Conservation (phyloP, 2,797 vertebrate genomes). For the Scarus forsteni region DNA sequence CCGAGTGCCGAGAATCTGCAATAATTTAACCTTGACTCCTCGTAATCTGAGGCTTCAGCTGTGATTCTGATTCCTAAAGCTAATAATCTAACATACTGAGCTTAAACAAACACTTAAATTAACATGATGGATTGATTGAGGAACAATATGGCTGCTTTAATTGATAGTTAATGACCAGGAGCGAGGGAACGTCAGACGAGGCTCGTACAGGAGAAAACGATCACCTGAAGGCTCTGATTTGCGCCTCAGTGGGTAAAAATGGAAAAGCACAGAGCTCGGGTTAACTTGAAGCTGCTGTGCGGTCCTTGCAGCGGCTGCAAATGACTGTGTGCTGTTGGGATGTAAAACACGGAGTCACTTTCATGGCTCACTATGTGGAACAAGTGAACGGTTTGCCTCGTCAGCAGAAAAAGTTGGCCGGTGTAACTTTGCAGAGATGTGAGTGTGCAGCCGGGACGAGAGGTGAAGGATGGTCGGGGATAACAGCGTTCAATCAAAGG, state of each 20-base stretch:
- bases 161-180: too few relatives aligned
- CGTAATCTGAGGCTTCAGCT: conserved; percentile 1
- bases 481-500: conserved; percentile 1
- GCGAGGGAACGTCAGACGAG: not conserved
- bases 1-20: conserved; percentile 5
- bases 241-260: conserved; percentile 14
- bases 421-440: conserved; percentile 29
- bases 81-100: not conserved
- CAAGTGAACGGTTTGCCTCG: conserved; percentile 51
- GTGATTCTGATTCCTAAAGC: conserved; percentile 4
- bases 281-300: conserved; percentile 8
- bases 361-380: conserved; percentile 68
- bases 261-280: conserved; percentile 3
- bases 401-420: conserved; percentile 65
- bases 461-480: conserved; percentile 1
- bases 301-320: conserved; percentile 28
- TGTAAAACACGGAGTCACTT: conserved; percentile 70
- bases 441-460: conserved; percentile 2
- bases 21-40: conserved; percentile 21
- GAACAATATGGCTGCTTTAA: not conserved
- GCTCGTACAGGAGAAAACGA: not conserved
- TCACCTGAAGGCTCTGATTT: conserved; percentile 8
- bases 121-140: not conserved
- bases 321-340: conserved; percentile 45
- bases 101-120: not conserved